These are phyloP conservation scores for Pachydiplax longipennis DNA, from an alignment of 2,888 invertebrate genomes.

Conservation along the genomic window DNA sequence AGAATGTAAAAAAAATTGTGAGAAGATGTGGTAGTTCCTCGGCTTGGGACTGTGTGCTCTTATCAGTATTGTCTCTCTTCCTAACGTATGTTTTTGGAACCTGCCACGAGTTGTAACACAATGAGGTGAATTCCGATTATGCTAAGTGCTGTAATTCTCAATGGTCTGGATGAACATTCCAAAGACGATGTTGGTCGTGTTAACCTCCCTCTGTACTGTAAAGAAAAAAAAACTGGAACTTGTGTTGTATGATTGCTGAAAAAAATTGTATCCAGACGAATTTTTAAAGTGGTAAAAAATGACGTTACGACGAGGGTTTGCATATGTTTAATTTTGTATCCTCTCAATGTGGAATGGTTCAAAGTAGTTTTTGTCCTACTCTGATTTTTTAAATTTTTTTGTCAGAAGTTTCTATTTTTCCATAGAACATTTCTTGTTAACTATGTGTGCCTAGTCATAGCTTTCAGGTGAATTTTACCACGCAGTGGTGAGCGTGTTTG, in stretches of 20 bases:
- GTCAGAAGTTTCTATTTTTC: conserved; percentile 64
- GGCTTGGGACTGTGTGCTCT: conserved; percentile 16
- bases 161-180: conserved; percentile 38
- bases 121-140: conserved; percentile 2
- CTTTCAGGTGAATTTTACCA: conserved; percentile 69
- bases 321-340: conserved; percentile 53
- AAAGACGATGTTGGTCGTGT: conserved; percentile 49
- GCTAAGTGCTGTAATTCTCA: conserved; percentile 7
- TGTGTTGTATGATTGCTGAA: conserved; percentile 62
- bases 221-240: conserved; percentile 58
- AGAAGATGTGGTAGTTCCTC: conserved; percentile 26
- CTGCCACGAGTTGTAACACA: conserved; percentile 3
- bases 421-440: conserved; percentile 66
- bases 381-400: conserved; percentile 61
- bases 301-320: conserved; percentile 52
- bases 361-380: conserved; percentile 51
- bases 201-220: conserved; percentile 61
- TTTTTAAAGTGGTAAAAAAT: conserved; percentile 57
- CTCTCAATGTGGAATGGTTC: conserved; percentile 50
- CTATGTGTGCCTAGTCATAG: conserved; percentile 73
- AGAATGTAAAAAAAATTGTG: background rate
- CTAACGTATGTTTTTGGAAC: conserved; percentile 22
- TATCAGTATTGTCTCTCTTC: conserved; percentile 39
- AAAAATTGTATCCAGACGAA: conserved; percentile 46
- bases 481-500: conserved; percentile 56